Evolutionary conservation across 1,140 invertebrate genomes (phyloP).

Genomic region (Euura lappo): DNA sequence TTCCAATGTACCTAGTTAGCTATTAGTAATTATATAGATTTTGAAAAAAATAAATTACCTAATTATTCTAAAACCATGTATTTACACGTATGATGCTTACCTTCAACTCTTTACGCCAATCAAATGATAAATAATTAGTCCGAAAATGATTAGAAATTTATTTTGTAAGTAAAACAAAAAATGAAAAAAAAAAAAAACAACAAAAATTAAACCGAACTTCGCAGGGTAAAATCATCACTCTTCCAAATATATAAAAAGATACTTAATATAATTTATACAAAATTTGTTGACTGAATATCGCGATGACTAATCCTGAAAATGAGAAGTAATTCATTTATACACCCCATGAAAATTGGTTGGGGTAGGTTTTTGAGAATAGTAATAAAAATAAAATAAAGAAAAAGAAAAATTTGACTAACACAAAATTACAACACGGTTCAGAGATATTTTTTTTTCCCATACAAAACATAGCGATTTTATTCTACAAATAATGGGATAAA

Average conservation of each 20-base stretch:
- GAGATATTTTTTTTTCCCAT: conserved; percentile 43
- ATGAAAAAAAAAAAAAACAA: too few relatives aligned
- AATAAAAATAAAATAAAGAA: not conserved
- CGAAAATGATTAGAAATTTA: too few relatives aligned
- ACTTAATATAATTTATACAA: too few relatives aligned
- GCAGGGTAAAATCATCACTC: not conserved
- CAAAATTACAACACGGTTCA: conserved; percentile 30
- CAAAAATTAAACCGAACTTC: not conserved
- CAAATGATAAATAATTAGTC: too few relatives aligned
- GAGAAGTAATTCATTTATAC: too few relatives aligned
- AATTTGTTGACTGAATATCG: too few relatives aligned
- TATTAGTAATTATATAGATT: not conserved
- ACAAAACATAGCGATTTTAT: conserved; percentile 62
- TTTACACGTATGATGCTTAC: not conserved
- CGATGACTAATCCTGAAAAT: too few relatives aligned
- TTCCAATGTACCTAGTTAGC: not conserved
- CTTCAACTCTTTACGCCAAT: not conserved
- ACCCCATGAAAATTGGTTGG: too few relatives aligned
- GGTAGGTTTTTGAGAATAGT: too few relatives aligned
- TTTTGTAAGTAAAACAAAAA: too few relatives aligned
- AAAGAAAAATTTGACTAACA: not conserved
- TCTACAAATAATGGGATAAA: conserved; percentile 60
- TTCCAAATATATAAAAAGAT: too few relatives aligned
- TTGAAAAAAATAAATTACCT: not conserved
- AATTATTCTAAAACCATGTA: not conserved